Conservation (phyloP, 1,140 invertebrate genomes). For the Pogonomyrmex californicus region DNA sequence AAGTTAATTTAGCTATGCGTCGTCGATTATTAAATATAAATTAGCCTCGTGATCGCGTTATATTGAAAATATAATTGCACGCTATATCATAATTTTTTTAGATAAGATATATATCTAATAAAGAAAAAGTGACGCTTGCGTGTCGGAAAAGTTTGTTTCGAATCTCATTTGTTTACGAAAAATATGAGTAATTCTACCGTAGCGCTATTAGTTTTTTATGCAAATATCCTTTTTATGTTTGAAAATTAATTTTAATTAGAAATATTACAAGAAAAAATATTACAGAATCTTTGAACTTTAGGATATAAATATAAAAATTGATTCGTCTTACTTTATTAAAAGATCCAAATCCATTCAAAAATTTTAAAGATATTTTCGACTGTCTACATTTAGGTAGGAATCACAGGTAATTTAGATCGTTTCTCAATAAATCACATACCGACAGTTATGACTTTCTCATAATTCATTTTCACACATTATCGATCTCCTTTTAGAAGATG, state of each 20-base stretch:
- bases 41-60: not conserved
- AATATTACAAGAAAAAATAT: not conserved
- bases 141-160: slow-evolving; percentile 2
- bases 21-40: not conserved
- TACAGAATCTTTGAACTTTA: not conserved
- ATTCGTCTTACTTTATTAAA: not conserved
- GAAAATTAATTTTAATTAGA: not conserved
- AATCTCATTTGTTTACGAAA: not conserved
- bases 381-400: not conserved
- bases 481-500: not conserved
- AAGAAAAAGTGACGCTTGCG: not conserved
- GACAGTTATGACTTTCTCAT: slow-evolving; percentile 33
- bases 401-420: not conserved
- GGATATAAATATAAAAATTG: not conserved
- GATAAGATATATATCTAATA: not conserved
- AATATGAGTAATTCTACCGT: not conserved
- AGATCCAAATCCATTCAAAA: not conserved
- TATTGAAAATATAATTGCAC: slow-evolving; percentile 29
- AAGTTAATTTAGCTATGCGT: slow-evolving; percentile 42
- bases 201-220: not conserved
- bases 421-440: slow-evolving; percentile 19
- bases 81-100: slow-evolving; percentile 9
- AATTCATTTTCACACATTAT: slow-evolving; percentile 56
- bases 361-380: not conserved
- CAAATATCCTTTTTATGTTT: not conserved